Conservation (phyloP, 1,140 invertebrate genomes). For the Halotydeus destructor region DNA sequence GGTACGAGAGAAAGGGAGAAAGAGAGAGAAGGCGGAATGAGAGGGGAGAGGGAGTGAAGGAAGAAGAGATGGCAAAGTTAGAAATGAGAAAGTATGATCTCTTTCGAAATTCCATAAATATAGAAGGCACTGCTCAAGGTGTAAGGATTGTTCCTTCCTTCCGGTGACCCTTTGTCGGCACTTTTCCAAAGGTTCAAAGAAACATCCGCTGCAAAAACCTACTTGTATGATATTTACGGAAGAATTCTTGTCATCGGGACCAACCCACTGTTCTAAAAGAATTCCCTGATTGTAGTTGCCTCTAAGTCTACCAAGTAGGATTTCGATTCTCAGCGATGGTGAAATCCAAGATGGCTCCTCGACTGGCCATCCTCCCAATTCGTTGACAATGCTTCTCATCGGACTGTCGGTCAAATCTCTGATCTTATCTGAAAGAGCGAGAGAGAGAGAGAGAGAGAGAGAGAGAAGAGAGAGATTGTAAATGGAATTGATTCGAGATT, state of each 20-base stretch:
- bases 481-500: too few species aligned
- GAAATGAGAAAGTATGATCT: too few species aligned
- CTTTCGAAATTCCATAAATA: too few species aligned
- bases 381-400: conserved; percentile 40
- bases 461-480: too few species aligned
- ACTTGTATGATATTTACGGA: conserved; percentile 67
- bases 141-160: too few species aligned
- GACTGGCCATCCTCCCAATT: conserved; percentile 72
- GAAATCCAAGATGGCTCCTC: conserved; percentile 45
- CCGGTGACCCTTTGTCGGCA: too few species aligned
- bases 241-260: conserved; percentile 69
- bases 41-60: too few species aligned
- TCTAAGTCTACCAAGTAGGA: conserved; percentile 34
- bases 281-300: conserved; percentile 62
- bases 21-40: neutral
- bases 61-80: too few species aligned
- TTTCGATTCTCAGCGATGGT: conserved; percentile 26
- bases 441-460: too few species aligned
- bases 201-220: conserved; percentile 17
- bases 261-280: conserved; percentile 58
- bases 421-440: conserved; percentile 17
- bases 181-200: too few species aligned
- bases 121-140: too few species aligned
- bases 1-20: conserved; percentile 32
- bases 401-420: conserved; percentile 38